A percentile compares a stretch with the other conserved stretches of the same genome.
Conservation (phyloP, 2,888 invertebrate species). For the Gibbula magus region DNA sequence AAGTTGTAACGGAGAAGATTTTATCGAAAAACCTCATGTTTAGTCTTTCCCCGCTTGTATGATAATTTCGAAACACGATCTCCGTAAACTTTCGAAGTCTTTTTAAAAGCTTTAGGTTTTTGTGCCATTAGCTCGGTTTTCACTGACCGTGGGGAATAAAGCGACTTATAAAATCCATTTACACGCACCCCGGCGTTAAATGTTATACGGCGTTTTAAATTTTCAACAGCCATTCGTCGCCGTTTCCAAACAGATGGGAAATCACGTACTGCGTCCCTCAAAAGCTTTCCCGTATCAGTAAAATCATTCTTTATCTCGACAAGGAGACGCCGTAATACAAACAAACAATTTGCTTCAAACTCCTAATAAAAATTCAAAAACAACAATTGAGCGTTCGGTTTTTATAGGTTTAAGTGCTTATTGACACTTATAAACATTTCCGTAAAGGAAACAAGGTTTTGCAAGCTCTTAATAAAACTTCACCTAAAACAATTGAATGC, state of each 20-base stretch:
- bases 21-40: conserved; percentile 20
- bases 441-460: no score
- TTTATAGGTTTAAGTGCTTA: no score
- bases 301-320: no score
- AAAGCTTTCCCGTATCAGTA: no score
- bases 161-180: conserved; percentile 16
- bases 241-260: neutral
- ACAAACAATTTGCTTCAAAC: no score
- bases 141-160: conserved; percentile 18
- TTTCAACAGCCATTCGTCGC: neutral
- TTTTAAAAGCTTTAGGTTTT: conserved; percentile 7
- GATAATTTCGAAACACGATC: conserved; percentile 18
- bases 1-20: conserved; percentile 17
- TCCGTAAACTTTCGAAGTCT: neutral
- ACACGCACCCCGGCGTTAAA: neutral
- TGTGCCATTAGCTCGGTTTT: conserved; percentile 5
- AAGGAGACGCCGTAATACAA: no score
- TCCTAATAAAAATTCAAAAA: no score
- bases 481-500: no score
- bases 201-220: conserved; percentile 9
- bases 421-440: no score
- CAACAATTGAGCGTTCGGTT: no score
- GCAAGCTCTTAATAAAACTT: no score
- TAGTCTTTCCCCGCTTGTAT: neutral
- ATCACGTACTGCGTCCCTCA: no score